phyloP scores from a whole-genome alignment of 2,113 vertebrate species.

The Xyrauchen texanus region DNA sequence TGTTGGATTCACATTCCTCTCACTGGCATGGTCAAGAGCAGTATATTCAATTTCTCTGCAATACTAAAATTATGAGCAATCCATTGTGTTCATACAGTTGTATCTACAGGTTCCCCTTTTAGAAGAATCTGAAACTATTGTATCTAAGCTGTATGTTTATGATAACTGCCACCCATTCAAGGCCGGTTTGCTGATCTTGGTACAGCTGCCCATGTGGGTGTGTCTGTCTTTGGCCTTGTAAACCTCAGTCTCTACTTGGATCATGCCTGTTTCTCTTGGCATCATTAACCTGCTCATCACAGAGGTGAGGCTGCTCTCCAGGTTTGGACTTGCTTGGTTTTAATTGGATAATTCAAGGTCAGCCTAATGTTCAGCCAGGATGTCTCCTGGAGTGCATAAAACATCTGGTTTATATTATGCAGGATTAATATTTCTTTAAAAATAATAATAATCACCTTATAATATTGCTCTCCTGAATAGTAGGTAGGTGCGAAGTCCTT shows the following conservation, averaged over 20 bases:
- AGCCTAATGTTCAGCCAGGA: not conserved
- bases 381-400: not conserved
- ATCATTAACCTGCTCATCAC: constrained; percentile 86
- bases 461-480: too few relatives aligned
- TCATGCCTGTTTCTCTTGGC: constrained; percentile 84
- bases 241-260: constrained; percentile 89
- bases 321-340: not conserved
- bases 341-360: not conserved
- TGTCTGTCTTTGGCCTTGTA: constrained; percentile 84
- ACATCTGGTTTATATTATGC: too few relatives aligned
- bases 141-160: constrained; percentile 84
- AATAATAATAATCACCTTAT: too few relatives aligned
- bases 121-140: constrained; percentile 80
- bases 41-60: too few relatives aligned
- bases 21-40: too few relatives aligned
- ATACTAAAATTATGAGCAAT: too few relatives aligned
- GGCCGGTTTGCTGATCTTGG: constrained; percentile 85
- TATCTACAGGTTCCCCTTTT: constrained; percentile 77
- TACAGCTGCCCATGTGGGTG: constrained; percentile 91
- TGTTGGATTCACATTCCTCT: too few relatives aligned
- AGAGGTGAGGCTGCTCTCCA: constrained; percentile 76
- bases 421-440: too few relatives aligned
- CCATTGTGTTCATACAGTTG: not conserved
- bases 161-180: constrained; percentile 97
- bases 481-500: too few relatives aligned